Evolutionary conservation across 2,888 invertebrate species (phyloP).

Genomic region (Antheraea assamensis): DNA sequence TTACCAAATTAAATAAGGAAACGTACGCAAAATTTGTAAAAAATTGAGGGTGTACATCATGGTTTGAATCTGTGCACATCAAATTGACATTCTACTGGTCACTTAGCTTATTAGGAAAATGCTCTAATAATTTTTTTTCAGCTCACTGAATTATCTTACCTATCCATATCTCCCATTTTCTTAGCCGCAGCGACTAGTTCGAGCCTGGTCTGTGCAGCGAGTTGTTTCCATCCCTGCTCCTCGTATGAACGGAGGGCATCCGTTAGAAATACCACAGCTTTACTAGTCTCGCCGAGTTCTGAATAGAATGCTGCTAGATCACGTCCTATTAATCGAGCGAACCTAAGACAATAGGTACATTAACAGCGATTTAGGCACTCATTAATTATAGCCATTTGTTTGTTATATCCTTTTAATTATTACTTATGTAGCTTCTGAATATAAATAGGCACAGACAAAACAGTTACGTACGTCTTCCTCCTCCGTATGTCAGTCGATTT

Average conservation of each 20-base stretch:
- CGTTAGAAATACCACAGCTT: constrained; percentile 93
- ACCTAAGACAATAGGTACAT: constrained; percentile 68
- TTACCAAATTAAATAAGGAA: no score
- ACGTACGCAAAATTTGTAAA: no score
- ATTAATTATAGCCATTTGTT: background rate
- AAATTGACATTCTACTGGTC: no score
- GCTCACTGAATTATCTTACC: constrained; percentile 71
- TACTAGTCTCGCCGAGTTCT: constrained; percentile 91
- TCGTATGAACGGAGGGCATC: constrained; percentile 93
- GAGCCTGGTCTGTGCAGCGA: constrained; percentile 91
- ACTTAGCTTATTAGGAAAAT: background rate
- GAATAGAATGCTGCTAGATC: constrained; percentile 96
- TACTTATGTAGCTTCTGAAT: no score
- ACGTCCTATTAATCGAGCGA: constrained; percentile 93
- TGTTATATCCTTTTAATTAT: no score
- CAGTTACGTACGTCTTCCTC: no score
- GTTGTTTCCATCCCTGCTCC: constrained; percentile 92
- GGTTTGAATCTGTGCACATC: no score
- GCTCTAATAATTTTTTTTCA: no score
- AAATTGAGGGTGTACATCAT: no score
- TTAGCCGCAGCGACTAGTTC: constrained; percentile 93
- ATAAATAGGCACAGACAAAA: no score
- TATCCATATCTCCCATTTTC: constrained; percentile 89
- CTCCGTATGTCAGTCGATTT: no score
- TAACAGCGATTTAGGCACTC: background rate